These are phyloP conservation scores for Scalopus aquaticus DNA, from an alignment of 2,113 vertebrate genomes.

Conservation along the genomic window DNA sequence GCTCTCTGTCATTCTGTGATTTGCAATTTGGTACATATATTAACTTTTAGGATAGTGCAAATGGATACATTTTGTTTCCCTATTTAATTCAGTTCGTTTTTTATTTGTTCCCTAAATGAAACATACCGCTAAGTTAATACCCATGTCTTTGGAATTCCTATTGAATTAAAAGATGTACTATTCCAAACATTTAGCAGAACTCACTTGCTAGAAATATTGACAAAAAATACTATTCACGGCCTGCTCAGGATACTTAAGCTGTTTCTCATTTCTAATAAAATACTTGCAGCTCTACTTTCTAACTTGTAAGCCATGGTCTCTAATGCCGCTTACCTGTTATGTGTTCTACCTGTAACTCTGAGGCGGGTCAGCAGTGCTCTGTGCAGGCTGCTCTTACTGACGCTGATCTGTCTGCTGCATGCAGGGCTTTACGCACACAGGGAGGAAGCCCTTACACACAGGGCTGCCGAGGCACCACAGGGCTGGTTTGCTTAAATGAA, in stretches of 20 bases:
- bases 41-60: background rate
- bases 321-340: conserved; percentile 47
- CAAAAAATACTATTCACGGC: background rate
- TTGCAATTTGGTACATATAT: conserved; percentile 18
- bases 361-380: background rate
- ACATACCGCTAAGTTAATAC: background rate
- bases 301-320: background rate
- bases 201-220: background rate
- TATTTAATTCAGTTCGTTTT: background rate
- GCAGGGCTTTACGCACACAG: background rate
- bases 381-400: background rate
- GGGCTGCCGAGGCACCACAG: background rate
- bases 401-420: background rate
- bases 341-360: background rate
- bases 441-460: background rate
- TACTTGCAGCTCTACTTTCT: background rate
- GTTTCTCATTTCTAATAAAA: background rate
- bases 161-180: background rate
- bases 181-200: background rate
- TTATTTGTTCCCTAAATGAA: conserved; percentile 21
- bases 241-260: background rate
- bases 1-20: background rate
- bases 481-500: background rate
- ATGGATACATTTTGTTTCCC: background rate
- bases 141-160: background rate